Conservation (phyloP, 1,140 invertebrate species). For the Dendrolimus kikuchii region DNA sequence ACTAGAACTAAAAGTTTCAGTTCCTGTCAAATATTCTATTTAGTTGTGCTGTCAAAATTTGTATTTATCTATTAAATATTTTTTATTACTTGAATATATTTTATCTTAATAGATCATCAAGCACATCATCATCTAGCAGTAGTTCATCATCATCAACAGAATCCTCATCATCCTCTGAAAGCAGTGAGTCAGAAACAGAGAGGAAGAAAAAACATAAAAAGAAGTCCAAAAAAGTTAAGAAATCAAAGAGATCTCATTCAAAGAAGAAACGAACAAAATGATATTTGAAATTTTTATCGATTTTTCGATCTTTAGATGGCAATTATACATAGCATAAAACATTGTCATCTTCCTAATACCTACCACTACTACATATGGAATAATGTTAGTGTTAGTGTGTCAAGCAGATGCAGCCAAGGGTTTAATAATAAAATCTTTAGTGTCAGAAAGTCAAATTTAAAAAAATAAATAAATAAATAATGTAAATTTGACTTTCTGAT, state of each 20-base stretch:
- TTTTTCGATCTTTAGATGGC: too few species aligned
- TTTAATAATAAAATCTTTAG: too few species aligned
- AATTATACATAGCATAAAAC: too few species aligned
- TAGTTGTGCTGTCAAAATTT: not conserved
- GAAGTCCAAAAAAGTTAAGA: conserved; percentile 31
- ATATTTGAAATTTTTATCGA: not conserved
- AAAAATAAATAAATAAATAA: too few species aligned
- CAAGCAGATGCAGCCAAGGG: too few species aligned
- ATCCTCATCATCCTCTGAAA: conserved; percentile 30
- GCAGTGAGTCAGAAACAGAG: conserved; percentile 31
- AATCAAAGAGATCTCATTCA: conserved; percentile 41
- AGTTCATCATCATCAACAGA: conserved; percentile 24
- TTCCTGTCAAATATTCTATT: not conserved
- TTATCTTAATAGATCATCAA: conserved; percentile 33
- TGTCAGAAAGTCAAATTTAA: too few species aligned
- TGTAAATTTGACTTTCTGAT: too few species aligned
- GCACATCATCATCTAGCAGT: conserved; percentile 31
- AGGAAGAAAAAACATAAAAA: conserved; percentile 42
- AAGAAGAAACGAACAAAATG: conserved; percentile 43
- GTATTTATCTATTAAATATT: too few species aligned
- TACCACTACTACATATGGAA: too few species aligned
- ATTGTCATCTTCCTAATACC: too few species aligned
- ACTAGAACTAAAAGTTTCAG: not conserved
- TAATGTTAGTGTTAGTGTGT: too few species aligned
- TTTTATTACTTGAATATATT: too few species aligned